Evolutionary conservation across 2,888 invertebrate species (phyloP), one percentile per base, ranked within the genome.

Genomic region (Chironomus riparius): DNA sequence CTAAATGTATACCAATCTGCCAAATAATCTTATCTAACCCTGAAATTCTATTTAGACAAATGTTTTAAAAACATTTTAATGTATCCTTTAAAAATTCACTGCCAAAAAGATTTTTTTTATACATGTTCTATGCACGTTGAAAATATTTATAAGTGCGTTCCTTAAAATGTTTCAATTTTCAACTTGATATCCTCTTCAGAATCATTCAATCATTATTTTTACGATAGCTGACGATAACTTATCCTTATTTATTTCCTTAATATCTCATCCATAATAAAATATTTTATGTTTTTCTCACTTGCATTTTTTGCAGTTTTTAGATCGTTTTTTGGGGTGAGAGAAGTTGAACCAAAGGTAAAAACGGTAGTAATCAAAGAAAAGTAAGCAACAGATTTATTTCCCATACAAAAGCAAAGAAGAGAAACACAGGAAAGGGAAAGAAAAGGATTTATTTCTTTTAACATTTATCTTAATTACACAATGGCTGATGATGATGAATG

Each of bases 401-500:
- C 2, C 24, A 12, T 22, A 70, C 38, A 5, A n/a, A 15, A 24
- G 24, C 4, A 38, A 38, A 13, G 38, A 5, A 7, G 13, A 38
- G 4, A 13, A 65, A 5, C 21, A 65, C 3, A 5, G 28, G 24
- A 21, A 38, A 38, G 10, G 38, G 4, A 13, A 28, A 28, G 28
- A 28, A 28, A 38, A 38, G 38, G 38, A 38, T 38, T 38, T 10
- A 38, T 38, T 38, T 38, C 38, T 38, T 65, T 13, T 4, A 65
- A 21, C 18, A 68, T 68, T 68, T 47, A 47, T 68, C 4, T 38
- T 15, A 68, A 65, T 65, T 47, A 56, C 56, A 15, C 56, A 47
- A 73, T 73, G 72, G 72, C 72, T 73, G 72, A 73, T 61, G 72
- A 72, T 61, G 72, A 73, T 61, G 72, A 47, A 47, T 61, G 72